Evolutionary conservation across 2,888 invertebrate species (phyloP).

Genomic region (Sarcophaga subvicina): DNA sequence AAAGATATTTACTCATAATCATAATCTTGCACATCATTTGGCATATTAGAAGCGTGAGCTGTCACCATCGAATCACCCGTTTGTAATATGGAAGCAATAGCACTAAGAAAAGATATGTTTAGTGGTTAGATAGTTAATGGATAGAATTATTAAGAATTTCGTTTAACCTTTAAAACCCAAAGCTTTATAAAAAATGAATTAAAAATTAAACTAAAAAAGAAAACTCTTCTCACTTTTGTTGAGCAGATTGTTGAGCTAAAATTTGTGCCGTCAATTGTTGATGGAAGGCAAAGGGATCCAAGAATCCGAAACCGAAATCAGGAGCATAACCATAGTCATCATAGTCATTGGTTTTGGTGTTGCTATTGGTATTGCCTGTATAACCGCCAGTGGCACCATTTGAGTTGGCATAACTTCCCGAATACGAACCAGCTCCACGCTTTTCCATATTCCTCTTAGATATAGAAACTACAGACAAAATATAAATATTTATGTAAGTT

Average conservation of each 20-base stretch:
- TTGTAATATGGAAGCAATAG: conserved; percentile 72
- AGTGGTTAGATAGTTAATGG: conserved; percentile 13
- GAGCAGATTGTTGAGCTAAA: conserved; percentile 77
- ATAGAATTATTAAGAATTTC: conserved; percentile 29
- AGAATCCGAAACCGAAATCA: conserved; percentile 74
- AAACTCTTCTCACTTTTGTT: conserved; percentile 74
- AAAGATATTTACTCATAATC: conserved; percentile 78
- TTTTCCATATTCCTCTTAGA: conserved; percentile 67
- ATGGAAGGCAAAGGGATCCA: conserved; percentile 78
- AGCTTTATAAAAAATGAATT: background rate
- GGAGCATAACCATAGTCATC: conserved; percentile 72
- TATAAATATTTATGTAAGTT: too few relatives aligned
- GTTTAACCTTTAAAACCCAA: conserved; percentile 20
- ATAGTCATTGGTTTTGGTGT: conserved; percentile 34
- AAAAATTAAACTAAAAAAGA: background rate
- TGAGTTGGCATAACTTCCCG: conserved; percentile 69
- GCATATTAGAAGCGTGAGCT: conserved; percentile 77
- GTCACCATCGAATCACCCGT: conserved; percentile 77
- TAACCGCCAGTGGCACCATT: conserved; percentile 69
- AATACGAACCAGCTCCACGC: conserved; percentile 70
- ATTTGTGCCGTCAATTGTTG: conserved; percentile 78
- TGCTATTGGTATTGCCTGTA: conserved; percentile 49
- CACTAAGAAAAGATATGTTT: conserved; percentile 66
- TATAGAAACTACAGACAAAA: background rate
- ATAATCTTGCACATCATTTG: conserved; percentile 64